Conservation (phyloP, 2,113 vertebrate species). For the Neolamprologus kungweensis region DNA sequence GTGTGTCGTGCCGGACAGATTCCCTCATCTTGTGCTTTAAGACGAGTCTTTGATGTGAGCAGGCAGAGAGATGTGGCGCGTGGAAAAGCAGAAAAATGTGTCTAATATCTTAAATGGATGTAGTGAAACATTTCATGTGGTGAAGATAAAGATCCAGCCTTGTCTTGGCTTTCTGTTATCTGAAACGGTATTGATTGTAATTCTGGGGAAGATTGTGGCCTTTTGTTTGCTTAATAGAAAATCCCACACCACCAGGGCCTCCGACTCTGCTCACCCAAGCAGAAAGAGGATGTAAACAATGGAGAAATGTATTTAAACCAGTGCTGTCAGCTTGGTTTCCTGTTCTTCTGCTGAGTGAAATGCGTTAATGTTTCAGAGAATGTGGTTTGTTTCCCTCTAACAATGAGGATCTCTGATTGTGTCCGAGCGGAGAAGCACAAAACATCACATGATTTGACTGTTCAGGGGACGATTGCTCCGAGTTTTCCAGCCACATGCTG, state of each 20-base stretch:
- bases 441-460: conserved; percentile 25
- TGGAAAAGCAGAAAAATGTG: not conserved
- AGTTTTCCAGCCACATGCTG: not conserved
- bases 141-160: not conserved
- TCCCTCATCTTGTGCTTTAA: not conserved
- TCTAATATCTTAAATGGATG: not conserved
- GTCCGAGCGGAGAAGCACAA: not conserved
- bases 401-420: not conserved
- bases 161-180: conserved; percentile 33
- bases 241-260: not conserved
- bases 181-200: conserved; percentile 34
- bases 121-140: not conserved
- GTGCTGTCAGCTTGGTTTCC: not conserved
- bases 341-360: not conserved
- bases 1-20: not conserved
- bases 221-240: not conserved
- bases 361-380: not conserved
- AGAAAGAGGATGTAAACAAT: not conserved
- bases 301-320: not conserved
- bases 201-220: not conserved
- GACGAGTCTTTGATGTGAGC: not conserved
- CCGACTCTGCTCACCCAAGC: not conserved
- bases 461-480: not conserved
- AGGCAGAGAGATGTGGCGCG: not conserved
- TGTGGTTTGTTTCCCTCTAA: not conserved